Percentiles rank a stretch among this genome's conserved stretches.
Evolutionary conservation across 1,140 invertebrate genomes (phyloP).

Genomic region (Lordiphosa stackelbergi): DNA sequence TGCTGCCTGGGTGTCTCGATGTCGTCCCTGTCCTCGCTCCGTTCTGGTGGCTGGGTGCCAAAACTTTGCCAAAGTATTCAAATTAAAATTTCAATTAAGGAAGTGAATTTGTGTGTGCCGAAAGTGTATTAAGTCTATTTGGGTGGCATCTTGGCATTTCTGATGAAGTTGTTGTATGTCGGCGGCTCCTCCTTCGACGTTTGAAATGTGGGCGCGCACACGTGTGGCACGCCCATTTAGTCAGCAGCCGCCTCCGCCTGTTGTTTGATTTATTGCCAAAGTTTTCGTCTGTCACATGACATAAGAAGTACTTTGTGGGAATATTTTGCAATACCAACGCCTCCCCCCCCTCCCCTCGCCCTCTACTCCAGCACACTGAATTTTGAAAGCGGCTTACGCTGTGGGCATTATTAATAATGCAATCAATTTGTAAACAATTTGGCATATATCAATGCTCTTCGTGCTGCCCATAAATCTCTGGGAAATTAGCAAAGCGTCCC

Average conservation of each 20-base stretch:
- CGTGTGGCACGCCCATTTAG: constrained; percentile 47
- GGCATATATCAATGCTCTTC: constrained; percentile 71
- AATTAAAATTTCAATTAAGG: constrained; percentile 76
- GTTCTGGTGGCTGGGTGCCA: constrained; percentile 57
- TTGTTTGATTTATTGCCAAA: constrained; percentile 73
- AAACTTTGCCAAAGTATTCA: constrained; percentile 75
- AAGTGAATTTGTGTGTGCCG: constrained; percentile 73
- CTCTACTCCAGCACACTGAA: not conserved
- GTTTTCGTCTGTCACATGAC: constrained; percentile 71
- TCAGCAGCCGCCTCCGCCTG: constrained; percentile 22
- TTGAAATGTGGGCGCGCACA: constrained; percentile 37
- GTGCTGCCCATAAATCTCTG: constrained; percentile 64
- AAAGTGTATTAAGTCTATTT: constrained; percentile 75
- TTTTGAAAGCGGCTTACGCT: constrained; percentile 16
- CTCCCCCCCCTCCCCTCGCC: not conserved
- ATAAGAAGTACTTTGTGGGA: constrained; percentile 70
- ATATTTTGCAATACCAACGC: constrained; percentile 52
- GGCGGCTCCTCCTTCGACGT: constrained; percentile 19
- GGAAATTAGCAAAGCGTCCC: constrained; percentile 50
- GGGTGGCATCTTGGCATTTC: constrained; percentile 69
- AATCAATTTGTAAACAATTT: constrained; percentile 75
- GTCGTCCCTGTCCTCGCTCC: constrained; percentile 1
- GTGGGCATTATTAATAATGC: constrained; percentile 72
- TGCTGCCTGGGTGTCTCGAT: constrained; percentile 37
- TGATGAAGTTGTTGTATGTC: constrained; percentile 40